Evolutionary conservation across 2,797 vertebrate species (phyloP).

Genomic region (Pygocentrus nattereri): DNA sequence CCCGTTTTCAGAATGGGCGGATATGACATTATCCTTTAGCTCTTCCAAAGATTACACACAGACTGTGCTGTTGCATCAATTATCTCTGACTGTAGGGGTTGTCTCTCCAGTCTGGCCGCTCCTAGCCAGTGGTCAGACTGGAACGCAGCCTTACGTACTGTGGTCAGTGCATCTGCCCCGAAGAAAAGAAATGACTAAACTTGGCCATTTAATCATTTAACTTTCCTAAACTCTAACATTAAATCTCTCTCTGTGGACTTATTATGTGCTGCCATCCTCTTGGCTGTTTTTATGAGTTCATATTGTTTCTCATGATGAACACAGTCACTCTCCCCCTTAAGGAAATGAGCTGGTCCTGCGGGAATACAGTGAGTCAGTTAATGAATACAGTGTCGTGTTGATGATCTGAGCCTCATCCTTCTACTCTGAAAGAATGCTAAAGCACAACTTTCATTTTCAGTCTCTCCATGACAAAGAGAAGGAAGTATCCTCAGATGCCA

Average conservation of each 20-base stretch:
- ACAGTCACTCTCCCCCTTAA: conserved; percentile 14
- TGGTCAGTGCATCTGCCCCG: conserved; percentile 33
- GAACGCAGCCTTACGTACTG: conserved; percentile 15
- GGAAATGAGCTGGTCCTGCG: conserved; percentile 16
- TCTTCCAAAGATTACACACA: conserved; percentile 36
- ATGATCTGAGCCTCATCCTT: conserved; percentile 13
- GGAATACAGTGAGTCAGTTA: conserved; percentile 36
- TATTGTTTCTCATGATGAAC: background rate
- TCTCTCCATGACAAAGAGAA: conserved; percentile 83
- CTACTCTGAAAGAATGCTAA: conserved; percentile 17
- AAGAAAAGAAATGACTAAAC: conserved; percentile 15
- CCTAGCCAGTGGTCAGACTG: background rate
- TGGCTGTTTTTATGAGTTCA: background rate
- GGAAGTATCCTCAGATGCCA: conserved; percentile 81
- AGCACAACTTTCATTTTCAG: conserved; percentile 67
- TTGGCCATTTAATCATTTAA: background rate
- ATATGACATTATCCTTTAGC: conserved; percentile 41
- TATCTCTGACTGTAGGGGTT: conserved; percentile 28
- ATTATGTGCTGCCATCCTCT: background rate
- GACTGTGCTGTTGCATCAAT: conserved; percentile 34
- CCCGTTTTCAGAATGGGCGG: conserved; percentile 42
- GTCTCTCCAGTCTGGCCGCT: conserved; percentile 22
- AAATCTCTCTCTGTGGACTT: background rate
- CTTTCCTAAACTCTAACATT: background rate
- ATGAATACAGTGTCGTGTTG: too few species aligned